Percentiles rank a stretch among this genome's conserved stretches.
These are phyloP conservation scores for Tiliacea aurago DNA, from an alignment of 2,888 invertebrate species.

Conservation along the genomic window DNA sequence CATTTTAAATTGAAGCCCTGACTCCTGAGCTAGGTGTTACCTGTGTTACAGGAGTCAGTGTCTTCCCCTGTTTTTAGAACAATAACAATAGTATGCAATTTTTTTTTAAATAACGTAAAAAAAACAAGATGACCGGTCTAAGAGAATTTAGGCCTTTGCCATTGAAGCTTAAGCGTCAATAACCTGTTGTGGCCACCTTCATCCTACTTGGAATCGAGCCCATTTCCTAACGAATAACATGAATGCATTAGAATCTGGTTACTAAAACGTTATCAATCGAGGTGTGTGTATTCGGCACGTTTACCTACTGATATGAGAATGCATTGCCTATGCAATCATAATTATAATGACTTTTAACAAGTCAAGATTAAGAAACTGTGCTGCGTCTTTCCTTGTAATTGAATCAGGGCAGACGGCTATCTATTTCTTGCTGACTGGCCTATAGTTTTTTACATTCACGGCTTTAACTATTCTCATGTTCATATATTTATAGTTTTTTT, in stretches of 20 bases:
- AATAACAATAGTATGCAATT: too few species aligned
- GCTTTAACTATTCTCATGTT: too few species aligned
- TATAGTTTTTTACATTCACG: background rate
- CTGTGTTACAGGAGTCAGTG: too few species aligned
- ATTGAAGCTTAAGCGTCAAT: slow-evolving; percentile 14
- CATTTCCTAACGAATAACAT: slow-evolving; percentile 23
- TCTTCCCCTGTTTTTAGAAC: too few species aligned
- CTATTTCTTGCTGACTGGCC: background rate
- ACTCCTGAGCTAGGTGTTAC: too few species aligned
- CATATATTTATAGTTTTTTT: too few species aligned
- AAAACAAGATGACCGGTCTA: too few species aligned
- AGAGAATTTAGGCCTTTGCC: too few species aligned
- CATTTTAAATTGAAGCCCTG: too few species aligned
- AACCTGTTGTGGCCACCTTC: slow-evolving; percentile 21
- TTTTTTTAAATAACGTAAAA: too few species aligned
- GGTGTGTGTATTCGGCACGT: slow-evolving; percentile 18
- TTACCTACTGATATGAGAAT: slow-evolving; percentile 36
- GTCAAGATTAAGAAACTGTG: background rate
- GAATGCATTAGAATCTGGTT: slow-evolving; percentile 10
- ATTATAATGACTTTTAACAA: background rate
- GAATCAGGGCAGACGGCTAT: background rate
- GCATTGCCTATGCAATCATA: background rate
- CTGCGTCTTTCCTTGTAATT: background rate
- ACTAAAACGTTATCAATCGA: slow-evolving; percentile 21
- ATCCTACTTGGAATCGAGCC: slow-evolving; percentile 39